These are phyloP conservation scores for Charanyca ferruginea DNA, from an alignment of 2,888 invertebrate species.

Conservation along the genomic window DNA sequence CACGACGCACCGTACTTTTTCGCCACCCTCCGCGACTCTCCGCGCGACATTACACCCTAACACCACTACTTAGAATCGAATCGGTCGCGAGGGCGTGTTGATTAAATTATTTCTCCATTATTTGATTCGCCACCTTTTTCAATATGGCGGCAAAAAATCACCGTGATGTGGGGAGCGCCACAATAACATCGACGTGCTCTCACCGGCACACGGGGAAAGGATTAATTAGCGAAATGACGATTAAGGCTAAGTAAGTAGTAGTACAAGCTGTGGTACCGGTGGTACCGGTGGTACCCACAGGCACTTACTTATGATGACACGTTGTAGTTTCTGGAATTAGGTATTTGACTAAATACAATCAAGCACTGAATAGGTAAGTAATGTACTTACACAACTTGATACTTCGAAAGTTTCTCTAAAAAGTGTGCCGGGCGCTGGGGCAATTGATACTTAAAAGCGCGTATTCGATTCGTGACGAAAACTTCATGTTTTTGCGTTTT, in stretches of 20 bases:
- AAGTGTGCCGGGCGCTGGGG: too few species aligned
- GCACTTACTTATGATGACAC: too few species aligned
- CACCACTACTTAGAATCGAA: conserved; percentile 72
- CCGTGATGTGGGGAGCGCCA: conserved; percentile 60
- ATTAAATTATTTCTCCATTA: conserved; percentile 90
- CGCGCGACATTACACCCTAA: conserved; percentile 78
- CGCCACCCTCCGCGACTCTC: conserved; percentile 73
- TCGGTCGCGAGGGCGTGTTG: conserved; percentile 69
- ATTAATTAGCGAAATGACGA: conserved; percentile 46
- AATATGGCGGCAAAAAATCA: conserved; percentile 86
- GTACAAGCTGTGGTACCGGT: not conserved
- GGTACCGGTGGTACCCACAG: too few species aligned
- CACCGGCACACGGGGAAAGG: conserved; percentile 14
- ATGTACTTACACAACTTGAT: too few species aligned
- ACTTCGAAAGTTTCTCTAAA: too few species aligned
- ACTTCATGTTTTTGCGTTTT: too few species aligned
- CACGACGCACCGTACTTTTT: conserved; percentile 83
- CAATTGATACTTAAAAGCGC: too few species aligned
- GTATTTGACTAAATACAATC: too few species aligned
- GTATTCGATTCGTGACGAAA: too few species aligned
- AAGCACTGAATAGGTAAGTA: too few species aligned
- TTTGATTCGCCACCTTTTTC: conserved; percentile 90
- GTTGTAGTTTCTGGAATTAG: too few species aligned
- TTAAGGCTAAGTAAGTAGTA: conserved; percentile 14
- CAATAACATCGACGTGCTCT: conserved; percentile 55